Evolutionary conservation across 2,888 invertebrate species (phyloP).

Genomic region (Limnephilus marmoratus): DNA sequence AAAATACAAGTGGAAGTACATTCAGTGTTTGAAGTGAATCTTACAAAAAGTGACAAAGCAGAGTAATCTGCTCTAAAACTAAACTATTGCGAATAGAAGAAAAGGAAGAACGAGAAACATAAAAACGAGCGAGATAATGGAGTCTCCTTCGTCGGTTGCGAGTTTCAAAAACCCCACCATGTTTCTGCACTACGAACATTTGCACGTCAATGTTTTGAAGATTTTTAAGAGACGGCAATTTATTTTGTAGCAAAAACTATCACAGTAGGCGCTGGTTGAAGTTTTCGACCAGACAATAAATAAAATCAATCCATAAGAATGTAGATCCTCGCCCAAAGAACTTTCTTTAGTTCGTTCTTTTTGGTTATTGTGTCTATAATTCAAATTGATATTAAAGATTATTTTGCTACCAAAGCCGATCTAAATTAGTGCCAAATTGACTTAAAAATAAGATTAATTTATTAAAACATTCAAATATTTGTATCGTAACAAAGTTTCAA

Average conservation of each 20-base stretch:
- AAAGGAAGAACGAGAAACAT: not conserved
- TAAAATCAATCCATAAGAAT: conserved; percentile 23
- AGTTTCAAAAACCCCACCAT: conserved; percentile 20
- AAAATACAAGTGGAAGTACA: not conserved
- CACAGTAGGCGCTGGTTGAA: conserved; percentile 24
- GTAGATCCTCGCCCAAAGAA: conserved; percentile 16
- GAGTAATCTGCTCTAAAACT: not conserved
- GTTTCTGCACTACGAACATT: conserved; percentile 41
- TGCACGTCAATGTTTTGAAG: conserved; percentile 54
- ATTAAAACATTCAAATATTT: not conserved
- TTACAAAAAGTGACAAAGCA: not conserved
- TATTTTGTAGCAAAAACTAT: conserved; percentile 55
- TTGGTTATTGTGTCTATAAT: conserved; percentile 17
- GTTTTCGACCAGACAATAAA: conserved; percentile 15
- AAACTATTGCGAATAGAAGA: not conserved
- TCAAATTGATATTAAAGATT: not conserved
- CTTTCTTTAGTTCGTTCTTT: conserved; percentile 39
- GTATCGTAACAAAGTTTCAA: conserved; percentile 1
- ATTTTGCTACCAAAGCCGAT: conserved; percentile 15
- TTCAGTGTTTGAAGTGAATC: not conserved
- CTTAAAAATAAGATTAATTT: conserved; percentile 14
- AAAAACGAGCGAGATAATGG: conserved; percentile 46
- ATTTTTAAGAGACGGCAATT: conserved; percentile 54
- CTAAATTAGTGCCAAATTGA: conserved; percentile 47
- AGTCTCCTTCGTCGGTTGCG: conserved; percentile 14